Percentiles rank a stretch among this genome's conserved stretches.
Conservation (phyloP, 2,888 invertebrate species). For the Leistus spinibarbis region DNA sequence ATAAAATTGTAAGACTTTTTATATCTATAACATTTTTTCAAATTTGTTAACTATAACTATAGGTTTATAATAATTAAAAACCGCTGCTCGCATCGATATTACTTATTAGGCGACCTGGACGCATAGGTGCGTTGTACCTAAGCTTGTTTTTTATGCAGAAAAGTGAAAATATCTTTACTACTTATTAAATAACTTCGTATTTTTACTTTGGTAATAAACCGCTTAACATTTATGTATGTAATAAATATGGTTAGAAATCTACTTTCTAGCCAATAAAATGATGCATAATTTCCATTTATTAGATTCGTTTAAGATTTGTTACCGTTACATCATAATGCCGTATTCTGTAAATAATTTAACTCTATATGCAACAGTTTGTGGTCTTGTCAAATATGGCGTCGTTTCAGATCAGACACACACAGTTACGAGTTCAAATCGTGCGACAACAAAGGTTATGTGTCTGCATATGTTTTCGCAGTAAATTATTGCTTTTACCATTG, state of each 20-base stretch:
- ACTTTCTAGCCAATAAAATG: background rate
- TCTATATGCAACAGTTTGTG: background rate
- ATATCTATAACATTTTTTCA: no score
- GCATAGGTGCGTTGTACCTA: no score
- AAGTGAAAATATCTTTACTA: no score
- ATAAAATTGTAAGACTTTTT: no score
- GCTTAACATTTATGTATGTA: no score
- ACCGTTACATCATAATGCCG: background rate
- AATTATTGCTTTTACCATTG: slow-evolving; percentile 3
- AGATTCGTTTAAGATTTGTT: background rate
- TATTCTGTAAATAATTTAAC: background rate
- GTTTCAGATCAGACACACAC: background rate
- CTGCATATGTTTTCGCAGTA: background rate
- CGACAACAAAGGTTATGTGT: background rate
- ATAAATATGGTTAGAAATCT: background rate
- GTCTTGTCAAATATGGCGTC: background rate
- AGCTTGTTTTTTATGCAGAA: no score
- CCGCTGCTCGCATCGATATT: no score
- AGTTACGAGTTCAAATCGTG: slow-evolving; percentile 5
- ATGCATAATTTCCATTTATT: background rate
- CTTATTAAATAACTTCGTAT: no score
- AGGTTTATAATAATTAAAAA: no score
- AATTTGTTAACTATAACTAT: no score
- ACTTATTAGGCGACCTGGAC: no score
- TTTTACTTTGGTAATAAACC: no score